Conservation (phyloP, 2,888 invertebrate genomes). For the Phytoseiulus persimilis region DNA sequence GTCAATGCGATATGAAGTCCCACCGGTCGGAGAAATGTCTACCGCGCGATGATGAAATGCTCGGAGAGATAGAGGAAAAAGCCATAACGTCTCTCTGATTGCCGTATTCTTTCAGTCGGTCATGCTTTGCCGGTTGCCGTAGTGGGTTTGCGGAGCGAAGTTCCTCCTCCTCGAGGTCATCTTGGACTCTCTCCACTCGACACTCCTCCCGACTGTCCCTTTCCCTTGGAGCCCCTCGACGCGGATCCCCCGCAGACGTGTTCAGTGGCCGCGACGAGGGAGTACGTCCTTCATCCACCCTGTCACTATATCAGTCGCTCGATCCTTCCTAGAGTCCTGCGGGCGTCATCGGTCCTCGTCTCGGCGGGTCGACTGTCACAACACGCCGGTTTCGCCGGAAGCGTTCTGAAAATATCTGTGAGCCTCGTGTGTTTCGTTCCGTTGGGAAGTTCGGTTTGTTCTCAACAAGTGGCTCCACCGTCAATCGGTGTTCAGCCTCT, state of each 20-base stretch:
- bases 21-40: too few species aligned
- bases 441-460: neutral
- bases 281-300: neutral
- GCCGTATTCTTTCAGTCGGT: neutral
- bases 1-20: too few species aligned
- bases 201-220: neutral
- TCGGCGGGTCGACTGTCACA: neutral
- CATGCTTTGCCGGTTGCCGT: neutral
- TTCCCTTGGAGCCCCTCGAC: neutral
- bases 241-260: neutral
- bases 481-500: too few species aligned
- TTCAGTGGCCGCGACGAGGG: neutral
- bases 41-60: neutral
- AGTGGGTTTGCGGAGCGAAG: neutral
- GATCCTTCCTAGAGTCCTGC: neutral
- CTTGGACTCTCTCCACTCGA: neutral
- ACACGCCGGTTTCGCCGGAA: neutral
- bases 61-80: neutral
- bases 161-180: slow-evolving; percentile 5
- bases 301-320: neutral
- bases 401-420: neutral
- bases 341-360: neutral
- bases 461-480: neutral
- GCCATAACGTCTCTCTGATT: neutral
- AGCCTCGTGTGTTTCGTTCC: neutral